Percentiles rank a stretch among this genome's conserved stretches.
phyloP scores from a whole-genome alignment of 2,113 vertebrate species.

The Labeo rohita region DNA sequence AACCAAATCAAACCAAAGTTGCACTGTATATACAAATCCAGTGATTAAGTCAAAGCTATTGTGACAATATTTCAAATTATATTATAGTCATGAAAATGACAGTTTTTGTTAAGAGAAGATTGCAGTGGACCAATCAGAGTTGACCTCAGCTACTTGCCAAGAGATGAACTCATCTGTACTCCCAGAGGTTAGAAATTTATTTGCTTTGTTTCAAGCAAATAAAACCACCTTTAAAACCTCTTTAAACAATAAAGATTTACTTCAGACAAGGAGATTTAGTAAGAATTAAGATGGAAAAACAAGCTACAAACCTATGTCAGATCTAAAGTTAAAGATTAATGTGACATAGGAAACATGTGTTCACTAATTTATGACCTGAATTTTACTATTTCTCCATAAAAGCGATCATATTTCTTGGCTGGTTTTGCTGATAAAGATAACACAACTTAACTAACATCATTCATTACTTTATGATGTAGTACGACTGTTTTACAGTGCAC shows the following conservation, averaged over 20 bases:
- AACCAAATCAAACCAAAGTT: too few species aligned
- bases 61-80: slow-evolving; percentile 48
- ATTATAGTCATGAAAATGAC: slow-evolving; percentile 63
- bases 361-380: slow-evolving; percentile 6
- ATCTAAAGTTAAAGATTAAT: background rate
- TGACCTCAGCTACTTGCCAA: slow-evolving; percentile 66
- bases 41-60: slow-evolving; percentile 39
- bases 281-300: background rate
- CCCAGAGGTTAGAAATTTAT: slow-evolving; percentile 45
- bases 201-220: slow-evolving; percentile 3
- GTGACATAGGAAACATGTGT: background rate
- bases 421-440: background rate
- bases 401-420: background rate
- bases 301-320: background rate
- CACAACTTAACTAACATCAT: background rate
- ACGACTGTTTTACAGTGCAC: background rate
- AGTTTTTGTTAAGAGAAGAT: slow-evolving; percentile 52
- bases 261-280: background rate
- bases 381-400: background rate
- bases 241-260: background rate
- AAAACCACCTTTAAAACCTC: slow-evolving; percentile 17
- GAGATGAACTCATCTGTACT: slow-evolving; percentile 62
- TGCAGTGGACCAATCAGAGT: slow-evolving; percentile 52
- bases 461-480: background rate
- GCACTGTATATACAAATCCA: too few species aligned